Conservation (phyloP, 2,113 vertebrate genomes). For the Paralichthys olivaceus region DNA sequence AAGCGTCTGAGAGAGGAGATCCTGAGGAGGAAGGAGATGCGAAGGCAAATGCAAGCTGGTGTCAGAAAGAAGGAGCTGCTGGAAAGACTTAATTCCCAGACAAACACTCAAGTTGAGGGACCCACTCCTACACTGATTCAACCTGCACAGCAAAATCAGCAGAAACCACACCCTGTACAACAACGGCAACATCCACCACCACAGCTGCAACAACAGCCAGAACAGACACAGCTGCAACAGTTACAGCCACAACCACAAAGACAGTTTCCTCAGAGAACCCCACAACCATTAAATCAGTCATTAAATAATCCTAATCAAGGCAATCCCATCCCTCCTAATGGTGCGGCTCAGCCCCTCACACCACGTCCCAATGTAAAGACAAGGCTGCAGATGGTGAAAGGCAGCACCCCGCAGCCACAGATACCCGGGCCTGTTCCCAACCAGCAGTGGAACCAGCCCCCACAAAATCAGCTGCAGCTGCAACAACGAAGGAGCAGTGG, state of each 20-base stretch:
- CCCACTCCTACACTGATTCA: slow-evolving; percentile 52
- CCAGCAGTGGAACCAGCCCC: slow-evolving; percentile 69
- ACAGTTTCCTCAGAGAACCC: slow-evolving; percentile 56
- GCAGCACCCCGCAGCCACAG: slow-evolving; percentile 48
- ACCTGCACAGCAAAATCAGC: slow-evolving; percentile 50
- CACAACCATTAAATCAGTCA: slow-evolving; percentile 54
- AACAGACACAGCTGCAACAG: slow-evolving; percentile 18
- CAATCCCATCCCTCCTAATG: slow-evolving; percentile 50
- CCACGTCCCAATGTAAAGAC: slow-evolving; percentile 73
- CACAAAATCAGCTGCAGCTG: slow-evolving; percentile 60
- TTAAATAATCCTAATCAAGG: slow-evolving; percentile 55
- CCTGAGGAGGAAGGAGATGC: slow-evolving; percentile 91
- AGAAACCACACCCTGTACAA: slow-evolving; percentile 44
- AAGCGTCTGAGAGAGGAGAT: slow-evolving; percentile 95
- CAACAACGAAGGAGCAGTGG: slow-evolving; percentile 64
- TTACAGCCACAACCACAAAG: slow-evolving; percentile 70
- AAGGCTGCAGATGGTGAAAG: slow-evolving; percentile 73
- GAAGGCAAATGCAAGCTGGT: slow-evolving; percentile 95
- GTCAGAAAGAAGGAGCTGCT: slow-evolving; percentile 93
- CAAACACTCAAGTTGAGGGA: slow-evolving; percentile 66
- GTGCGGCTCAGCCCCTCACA: slow-evolving; percentile 31
- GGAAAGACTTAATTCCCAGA: slow-evolving; percentile 88
- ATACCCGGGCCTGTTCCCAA: slow-evolving; percentile 32
- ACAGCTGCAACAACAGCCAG: slow-evolving; percentile 8
- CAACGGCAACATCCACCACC: not conserved